Evolutionary conservation across 2,797 vertebrate species (phyloP), one percentile per base, ranked within the genome.

Genomic region (Mus spretus): DNA sequence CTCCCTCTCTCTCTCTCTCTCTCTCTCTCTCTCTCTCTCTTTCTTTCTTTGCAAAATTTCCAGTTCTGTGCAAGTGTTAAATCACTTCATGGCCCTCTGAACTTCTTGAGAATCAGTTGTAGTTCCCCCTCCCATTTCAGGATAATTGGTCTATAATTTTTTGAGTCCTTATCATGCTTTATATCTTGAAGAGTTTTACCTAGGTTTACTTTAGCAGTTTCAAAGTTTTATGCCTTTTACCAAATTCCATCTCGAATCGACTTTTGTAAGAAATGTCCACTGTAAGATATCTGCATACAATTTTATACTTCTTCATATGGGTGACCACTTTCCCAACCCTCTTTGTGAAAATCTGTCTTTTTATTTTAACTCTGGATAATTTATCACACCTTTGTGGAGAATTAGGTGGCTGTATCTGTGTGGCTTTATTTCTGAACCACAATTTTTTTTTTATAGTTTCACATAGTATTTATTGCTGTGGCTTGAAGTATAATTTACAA

Each of bases 11-110:
- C 3, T 3, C 37, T 40, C 3, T 3, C 3, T 3, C 37, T 40
- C 3, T 3, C 37, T 40, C 3, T 3, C 37, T 3, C 3, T 37
- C 37, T 3, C 3, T 3, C 37, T 40, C 3, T 55, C 15, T 55
- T 55, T 47, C 44, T 7, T 47, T 47, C 44, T 47, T 72, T 86
- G 20, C 37, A 72, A 14, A 72, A 28, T 26, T 72, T 37, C 14
- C 47, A 55, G 50, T 55, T 87, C 34, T 86, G 15, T n/a, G 7
- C 8, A 72, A 70, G 55, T 2, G 22, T 87, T 55, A 14, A 72
- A 37, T 72, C 28, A 40, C n/a, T 40, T 55, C 14, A 40, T 40
- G 67, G 4, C 40, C 9, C 50, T 40, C 22, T 72, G 67, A 9
- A 26, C 37, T 55, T 55, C 47, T 50, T 87, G 13, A 47, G 13